These are phyloP conservation scores for Trogon surrucura DNA, from an alignment of 2,113 vertebrate species.

Conservation along the genomic window DNA sequence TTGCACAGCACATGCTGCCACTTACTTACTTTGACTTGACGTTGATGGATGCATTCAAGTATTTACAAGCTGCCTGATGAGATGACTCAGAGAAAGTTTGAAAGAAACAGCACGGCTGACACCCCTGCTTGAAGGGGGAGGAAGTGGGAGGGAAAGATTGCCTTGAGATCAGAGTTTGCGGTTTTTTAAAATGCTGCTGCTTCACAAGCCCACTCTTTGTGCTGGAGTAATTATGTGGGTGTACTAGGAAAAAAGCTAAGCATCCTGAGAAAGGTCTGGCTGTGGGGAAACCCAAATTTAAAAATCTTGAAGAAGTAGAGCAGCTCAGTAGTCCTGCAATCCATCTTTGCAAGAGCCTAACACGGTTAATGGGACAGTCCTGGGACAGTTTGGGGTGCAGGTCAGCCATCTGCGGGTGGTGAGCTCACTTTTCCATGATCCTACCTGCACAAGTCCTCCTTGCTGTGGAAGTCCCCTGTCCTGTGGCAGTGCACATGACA, in stretches of 20 bases:
- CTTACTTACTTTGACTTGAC: constrained; percentile 49
- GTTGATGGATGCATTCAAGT: constrained; percentile 64
- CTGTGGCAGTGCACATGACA: accelerated
- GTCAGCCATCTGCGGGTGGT: neutral
- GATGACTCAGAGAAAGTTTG: constrained; percentile 69
- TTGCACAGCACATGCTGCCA: neutral
- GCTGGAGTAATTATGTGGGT: constrained; percentile 77
- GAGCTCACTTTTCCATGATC: neutral
- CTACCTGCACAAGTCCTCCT: neutral
- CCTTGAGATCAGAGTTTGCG: constrained; percentile 74
- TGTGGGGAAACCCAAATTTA: constrained; percentile 64
- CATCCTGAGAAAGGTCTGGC: constrained; percentile 62
- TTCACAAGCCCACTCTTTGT: constrained; percentile 76
- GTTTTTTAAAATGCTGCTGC: constrained; percentile 74
- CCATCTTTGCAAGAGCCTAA: neutral
- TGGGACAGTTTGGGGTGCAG: neutral
- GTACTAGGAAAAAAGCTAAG: constrained; percentile 64
- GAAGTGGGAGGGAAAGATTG: constrained; percentile 72
- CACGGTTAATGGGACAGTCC: neutral
- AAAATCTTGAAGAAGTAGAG: constrained; percentile 34
- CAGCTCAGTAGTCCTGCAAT: neutral
- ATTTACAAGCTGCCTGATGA: constrained; percentile 71
- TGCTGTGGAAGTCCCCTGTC: neutral
- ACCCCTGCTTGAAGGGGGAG: constrained; percentile 69
- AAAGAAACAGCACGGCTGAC: constrained; percentile 70